Evolutionary conservation across 2,797 vertebrate genomes (phyloP).

Genomic region (Ceyx erithaca): DNA sequence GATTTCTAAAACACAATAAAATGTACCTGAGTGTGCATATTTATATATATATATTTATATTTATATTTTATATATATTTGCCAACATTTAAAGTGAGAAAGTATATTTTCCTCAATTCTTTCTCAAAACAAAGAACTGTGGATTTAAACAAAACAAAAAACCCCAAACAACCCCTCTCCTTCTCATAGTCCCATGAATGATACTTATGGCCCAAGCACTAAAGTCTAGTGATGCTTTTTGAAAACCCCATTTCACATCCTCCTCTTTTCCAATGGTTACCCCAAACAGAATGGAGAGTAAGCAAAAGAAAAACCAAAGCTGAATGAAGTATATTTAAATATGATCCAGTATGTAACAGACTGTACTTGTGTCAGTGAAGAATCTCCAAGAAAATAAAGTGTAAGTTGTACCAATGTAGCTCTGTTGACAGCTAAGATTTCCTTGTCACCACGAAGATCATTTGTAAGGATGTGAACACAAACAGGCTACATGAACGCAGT

Average conservation of each 20-base stretch:
- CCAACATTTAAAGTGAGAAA: slow-evolving; percentile 67
- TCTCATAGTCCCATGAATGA: background rate
- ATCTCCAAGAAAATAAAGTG: slow-evolving; percentile 20
- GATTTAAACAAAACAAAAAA: slow-evolving; percentile 44
- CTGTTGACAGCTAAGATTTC: slow-evolving; percentile 77
- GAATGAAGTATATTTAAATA: slow-evolving; percentile 56
- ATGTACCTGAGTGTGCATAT: slow-evolving; percentile 82
- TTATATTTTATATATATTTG: slow-evolving; percentile 68
- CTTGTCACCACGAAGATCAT: slow-evolving; percentile 44
- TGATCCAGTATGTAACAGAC: slow-evolving; percentile 44
- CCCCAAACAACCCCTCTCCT: background rate
- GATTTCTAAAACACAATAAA: slow-evolving; percentile 77
- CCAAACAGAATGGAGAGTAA: slow-evolving; percentile 44
- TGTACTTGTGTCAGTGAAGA: slow-evolving; percentile 24
- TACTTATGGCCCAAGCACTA: slow-evolving; percentile 13
- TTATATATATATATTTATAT: slow-evolving; percentile 75
- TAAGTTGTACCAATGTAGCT: slow-evolving; percentile 36
- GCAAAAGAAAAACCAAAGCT: background rate
- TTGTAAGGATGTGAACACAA: slow-evolving; percentile 75
- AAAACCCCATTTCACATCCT: slow-evolving; percentile 41
- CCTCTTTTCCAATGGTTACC: slow-evolving; percentile 47
- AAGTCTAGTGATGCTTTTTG: slow-evolving; percentile 38
- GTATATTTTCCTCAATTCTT: slow-evolving; percentile 60
- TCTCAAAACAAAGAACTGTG: slow-evolving; percentile 61
- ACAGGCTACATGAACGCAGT: slow-evolving; percentile 74